These are phyloP conservation scores for Hirtodrosophila cameraria DNA, from an alignment of 2,888 invertebrate genomes.

Conservation along the genomic window DNA sequence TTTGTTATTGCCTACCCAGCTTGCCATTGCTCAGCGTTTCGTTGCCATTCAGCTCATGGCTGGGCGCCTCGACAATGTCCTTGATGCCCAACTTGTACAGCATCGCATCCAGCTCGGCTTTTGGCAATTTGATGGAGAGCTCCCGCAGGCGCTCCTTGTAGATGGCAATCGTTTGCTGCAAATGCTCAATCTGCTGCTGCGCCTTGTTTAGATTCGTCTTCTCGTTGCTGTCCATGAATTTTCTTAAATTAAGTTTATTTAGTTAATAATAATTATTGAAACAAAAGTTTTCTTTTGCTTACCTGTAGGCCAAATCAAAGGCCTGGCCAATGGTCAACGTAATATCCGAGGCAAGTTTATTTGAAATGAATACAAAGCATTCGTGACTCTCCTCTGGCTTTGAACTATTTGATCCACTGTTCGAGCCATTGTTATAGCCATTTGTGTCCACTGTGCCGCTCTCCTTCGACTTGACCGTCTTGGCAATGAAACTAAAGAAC, in stretches of 20 bases:
- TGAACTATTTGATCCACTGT: constrained; percentile 39
- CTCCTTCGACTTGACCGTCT: constrained; percentile 73
- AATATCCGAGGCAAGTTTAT: constrained; percentile 98
- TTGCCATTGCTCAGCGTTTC: constrained; percentile 70
- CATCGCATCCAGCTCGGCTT: constrained; percentile 84
- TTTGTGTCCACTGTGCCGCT: constrained; percentile 44
- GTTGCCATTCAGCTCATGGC: constrained; percentile 47
- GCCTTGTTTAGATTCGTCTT: constrained; percentile 95
- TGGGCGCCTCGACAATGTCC: constrained; percentile 85
- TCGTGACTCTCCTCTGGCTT: constrained; percentile 90
- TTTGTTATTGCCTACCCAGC: constrained; percentile 48
- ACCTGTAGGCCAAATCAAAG: constrained; percentile 98
- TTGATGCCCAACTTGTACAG: constrained; percentile 86
- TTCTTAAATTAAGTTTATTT: too few species aligned
- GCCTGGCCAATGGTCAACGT: constrained; percentile 99
- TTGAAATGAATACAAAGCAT: constrained; percentile 98
- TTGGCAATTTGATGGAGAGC: constrained; percentile 84
- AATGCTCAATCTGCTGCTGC: constrained; percentile 93
- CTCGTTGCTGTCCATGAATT: constrained; percentile 96
- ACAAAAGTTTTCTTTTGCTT: too few species aligned
- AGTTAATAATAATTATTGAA: not conserved
- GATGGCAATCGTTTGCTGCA: constrained; percentile 93
- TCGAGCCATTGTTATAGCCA: constrained; percentile 49
- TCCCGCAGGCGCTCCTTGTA: constrained; percentile 93
- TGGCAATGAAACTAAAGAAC: constrained; percentile 89